Evolutionary conservation across 2,113 vertebrate genomes (phyloP).

Genomic region (Erythrocercus mccallii): DNA sequence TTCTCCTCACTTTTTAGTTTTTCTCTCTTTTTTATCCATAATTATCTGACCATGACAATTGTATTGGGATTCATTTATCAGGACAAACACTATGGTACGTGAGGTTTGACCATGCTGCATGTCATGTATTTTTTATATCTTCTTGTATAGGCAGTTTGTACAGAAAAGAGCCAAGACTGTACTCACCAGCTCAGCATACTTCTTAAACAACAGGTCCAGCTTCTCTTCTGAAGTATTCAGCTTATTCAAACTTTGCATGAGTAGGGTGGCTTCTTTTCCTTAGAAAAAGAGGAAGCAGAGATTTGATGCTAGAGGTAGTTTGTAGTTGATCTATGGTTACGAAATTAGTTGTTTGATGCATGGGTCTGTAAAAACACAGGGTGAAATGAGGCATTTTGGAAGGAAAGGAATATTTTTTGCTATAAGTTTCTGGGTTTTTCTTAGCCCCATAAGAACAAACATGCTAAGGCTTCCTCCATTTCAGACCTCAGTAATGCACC

Average conservation of each 20-base stretch:
- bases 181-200: constrained; percentile 90
- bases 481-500: not conserved
- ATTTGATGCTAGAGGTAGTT: not conserved
- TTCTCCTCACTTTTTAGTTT: not conserved
- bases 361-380: not conserved
- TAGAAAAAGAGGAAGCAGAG: not conserved
- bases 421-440: not conserved
- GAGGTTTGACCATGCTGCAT: not conserved
- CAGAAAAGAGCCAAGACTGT: not conserved
- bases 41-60: not conserved
- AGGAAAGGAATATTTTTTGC: not conserved
- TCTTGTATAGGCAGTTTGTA: not conserved
- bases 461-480: not conserved
- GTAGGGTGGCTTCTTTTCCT: constrained; percentile 81
- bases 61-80: not conserved
- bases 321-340: not conserved
- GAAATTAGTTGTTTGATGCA: not conserved
- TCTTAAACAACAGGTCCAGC: constrained; percentile 83
- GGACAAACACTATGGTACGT: not conserved
- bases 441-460: not conserved
- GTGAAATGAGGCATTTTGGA: not conserved
- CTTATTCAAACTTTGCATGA: constrained; percentile 84
- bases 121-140: not conserved
- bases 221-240: constrained; percentile 84
- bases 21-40: not conserved